Base-by-base conservation (phyloP, 2,797 vertebrate genomes). In the Austrolebias charrua region DNA sequence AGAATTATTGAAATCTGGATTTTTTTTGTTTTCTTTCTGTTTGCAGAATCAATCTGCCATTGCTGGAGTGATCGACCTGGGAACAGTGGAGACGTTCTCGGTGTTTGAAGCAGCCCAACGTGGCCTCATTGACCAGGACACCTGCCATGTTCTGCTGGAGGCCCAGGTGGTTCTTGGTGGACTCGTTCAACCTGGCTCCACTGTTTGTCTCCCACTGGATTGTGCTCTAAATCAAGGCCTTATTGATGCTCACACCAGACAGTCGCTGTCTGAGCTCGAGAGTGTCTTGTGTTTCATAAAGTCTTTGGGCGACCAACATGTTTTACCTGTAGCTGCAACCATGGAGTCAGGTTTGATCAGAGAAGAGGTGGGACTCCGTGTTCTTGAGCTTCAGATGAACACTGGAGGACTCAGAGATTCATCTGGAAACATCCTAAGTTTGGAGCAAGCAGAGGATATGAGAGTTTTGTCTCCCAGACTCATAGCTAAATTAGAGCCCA, bases 61-160 rank as follows among this genome's bases (percentile, higher is more conserved):
- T 80, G 94, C 93, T 73, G 98, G 98, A 90, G 95, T 98, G 76
- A 96, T 99, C 60, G 95, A 98, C 86, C 91, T 98, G 89, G 94
- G 94, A 88, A 96, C 95, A 0, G 93, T 96, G 92, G 95, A 99
- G 91, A 95, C 94, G 57, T 95, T 98, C 88, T 91, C 96, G 50
- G 90, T 99, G 63, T 96, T 95, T 87, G 92, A 78, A 87, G 95
- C 97, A 52, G 94, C 96, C 79, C 94, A 93, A 74, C 95, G 88
- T 72, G 98, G 97, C 72, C 95, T 99, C 0, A 93, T 99, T 86
- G 97, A 99, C 89, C 95, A 96, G 86, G 97, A 98, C 78, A 98
- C 95, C 6, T 95, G 95, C 76, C 87, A 81, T 1, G 78, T 83
- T 1, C 93, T 99, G 35, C 80, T 99, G 84, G 94, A 98, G 91